Conservation (phyloP, 2,113 vertebrate species). For the Chauna torquata region DNA sequence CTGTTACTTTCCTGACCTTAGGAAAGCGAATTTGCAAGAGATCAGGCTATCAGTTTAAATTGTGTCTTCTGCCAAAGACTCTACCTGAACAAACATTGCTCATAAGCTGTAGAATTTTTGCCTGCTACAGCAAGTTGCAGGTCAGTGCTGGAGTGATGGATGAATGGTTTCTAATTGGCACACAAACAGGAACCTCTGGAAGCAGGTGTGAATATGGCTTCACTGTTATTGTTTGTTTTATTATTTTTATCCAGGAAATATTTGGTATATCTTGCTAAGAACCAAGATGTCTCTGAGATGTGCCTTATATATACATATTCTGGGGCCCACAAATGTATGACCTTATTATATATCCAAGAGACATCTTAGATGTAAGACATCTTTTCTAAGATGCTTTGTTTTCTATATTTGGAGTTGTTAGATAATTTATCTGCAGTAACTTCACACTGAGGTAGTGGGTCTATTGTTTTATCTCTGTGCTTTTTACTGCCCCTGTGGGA, state of each 20-base stretch:
- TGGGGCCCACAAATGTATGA: background rate
- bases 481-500: background rate
- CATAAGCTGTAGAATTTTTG: background rate
- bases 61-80: background rate
- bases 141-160: background rate
- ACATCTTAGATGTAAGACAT: background rate
- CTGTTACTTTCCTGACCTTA: background rate
- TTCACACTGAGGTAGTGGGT: background rate
- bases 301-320: background rate
- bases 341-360: background rate
- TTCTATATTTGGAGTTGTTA: background rate
- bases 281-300: background rate
- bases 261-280: background rate
- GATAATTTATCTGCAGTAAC: background rate
- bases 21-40: background rate
- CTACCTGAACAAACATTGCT: background rate
- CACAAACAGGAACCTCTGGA: background rate
- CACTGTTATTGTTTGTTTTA: background rate
- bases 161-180: background rate
- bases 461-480: background rate
- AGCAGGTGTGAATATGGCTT: background rate
- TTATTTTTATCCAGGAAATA: background rate
- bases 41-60: background rate
- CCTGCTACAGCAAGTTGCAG: background rate
- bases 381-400: background rate